Evolutionary conservation across 35 echinoderm and acorn worm genomes (phyloP).

Genomic region (Heliocidaris tuberculata): DNA sequence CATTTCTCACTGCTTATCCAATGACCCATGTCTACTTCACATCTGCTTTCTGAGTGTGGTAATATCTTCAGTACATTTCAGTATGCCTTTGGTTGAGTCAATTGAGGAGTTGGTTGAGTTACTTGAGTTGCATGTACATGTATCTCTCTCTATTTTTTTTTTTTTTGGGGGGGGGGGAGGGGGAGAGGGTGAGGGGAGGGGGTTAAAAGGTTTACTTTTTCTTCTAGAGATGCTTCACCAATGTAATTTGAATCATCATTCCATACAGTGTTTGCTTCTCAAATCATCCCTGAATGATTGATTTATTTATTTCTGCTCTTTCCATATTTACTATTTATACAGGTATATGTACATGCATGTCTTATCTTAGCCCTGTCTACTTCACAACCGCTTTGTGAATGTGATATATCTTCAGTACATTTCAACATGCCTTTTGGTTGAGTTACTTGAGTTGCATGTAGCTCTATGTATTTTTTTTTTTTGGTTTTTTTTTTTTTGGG

Average conservation of each 20-base stretch:
- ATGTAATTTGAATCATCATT: too few species aligned
- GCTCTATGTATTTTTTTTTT: too few species aligned
- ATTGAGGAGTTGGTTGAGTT: background rate
- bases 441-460: too few species aligned
- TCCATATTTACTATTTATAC: too few species aligned
- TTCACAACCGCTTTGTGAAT: background rate
- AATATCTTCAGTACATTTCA: background rate
- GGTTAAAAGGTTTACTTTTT: too few species aligned
- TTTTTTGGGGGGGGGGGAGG: background rate
- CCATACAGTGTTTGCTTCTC: too few species aligned
- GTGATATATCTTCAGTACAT: background rate
- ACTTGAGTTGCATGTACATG: background rate
- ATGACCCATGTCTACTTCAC: conserved; percentile 1
- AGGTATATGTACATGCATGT: too few species aligned
- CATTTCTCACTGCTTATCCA: background rate
- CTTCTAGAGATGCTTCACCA: too few species aligned
- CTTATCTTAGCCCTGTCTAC: background rate
- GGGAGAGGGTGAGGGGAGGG: too few species aligned
- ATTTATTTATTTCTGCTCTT: too few species aligned
- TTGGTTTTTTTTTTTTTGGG: too few species aligned
- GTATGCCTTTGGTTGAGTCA: background rate
- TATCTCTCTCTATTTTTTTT: background rate
- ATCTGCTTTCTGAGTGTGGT: background rate
- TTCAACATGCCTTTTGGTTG: background rate
- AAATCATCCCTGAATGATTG: too few species aligned